Percentiles rank a stretch among this genome's conserved stretches.
Evolutionary conservation across 2,113 vertebrate species (phyloP).

Genomic region (Vanacampus margaritifer): DNA sequence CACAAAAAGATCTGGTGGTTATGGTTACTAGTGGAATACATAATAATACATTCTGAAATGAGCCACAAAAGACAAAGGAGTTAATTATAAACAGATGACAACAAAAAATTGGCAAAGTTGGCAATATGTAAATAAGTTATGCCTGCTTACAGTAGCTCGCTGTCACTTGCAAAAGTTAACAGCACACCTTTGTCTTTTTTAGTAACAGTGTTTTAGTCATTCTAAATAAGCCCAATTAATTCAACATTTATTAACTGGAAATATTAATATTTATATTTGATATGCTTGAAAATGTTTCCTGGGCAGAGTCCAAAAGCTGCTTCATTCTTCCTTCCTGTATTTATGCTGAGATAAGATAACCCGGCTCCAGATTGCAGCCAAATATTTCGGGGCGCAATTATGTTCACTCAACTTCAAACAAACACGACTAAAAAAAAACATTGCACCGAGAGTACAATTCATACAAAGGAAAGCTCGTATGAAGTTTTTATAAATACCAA

Average conservation of each 20-base stretch:
- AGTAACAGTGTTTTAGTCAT: neutral
- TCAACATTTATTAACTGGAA: too few species aligned
- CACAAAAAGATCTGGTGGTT: slow-evolving; percentile 6
- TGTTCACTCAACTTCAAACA: neutral
- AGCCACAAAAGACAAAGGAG: slow-evolving; percentile 7
- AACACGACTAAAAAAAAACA: neutral
- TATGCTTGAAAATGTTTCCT: neutral
- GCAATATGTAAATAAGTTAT: neutral
- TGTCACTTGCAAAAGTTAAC: neutral
- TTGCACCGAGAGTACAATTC: neutral
- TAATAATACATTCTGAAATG: slow-evolving; percentile 10
- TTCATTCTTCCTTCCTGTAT: neutral
- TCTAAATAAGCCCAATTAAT: neutral
- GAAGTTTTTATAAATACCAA: neutral
- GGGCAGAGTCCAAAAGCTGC: neutral
- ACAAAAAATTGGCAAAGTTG: neutral
- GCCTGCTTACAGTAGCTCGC: neutral
- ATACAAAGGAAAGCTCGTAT: neutral
- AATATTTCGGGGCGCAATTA: neutral
- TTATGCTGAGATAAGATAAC: neutral
- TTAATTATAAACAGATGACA: neutral
- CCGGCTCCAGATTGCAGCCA: neutral
- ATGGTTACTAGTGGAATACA: slow-evolving; percentile 5
- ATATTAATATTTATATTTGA: too few species aligned
- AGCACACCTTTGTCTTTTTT: neutral